phyloP scores from a whole-genome alignment of 2,888 invertebrate species.

The Noctua pronuba region DNA sequence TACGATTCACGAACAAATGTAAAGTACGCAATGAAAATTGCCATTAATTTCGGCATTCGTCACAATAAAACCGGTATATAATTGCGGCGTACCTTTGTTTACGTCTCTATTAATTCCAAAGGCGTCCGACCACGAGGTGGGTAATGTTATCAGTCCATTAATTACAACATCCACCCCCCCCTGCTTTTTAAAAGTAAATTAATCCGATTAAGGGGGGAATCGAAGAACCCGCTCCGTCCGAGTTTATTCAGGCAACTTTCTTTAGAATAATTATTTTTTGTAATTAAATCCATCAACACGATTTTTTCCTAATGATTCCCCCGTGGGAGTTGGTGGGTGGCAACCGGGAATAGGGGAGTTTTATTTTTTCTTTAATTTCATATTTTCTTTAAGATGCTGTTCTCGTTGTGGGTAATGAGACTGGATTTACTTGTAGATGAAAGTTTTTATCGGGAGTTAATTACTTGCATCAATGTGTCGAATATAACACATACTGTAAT shows the following conservation, averaged over 20 bases:
- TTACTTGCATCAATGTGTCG: neutral
- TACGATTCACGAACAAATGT: neutral
- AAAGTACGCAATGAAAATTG: neutral
- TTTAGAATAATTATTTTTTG: conserved; percentile 90
- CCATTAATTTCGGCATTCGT: neutral
- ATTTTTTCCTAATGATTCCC: conserved; percentile 91
- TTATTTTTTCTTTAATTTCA: conserved; percentile 82
- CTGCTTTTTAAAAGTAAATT: conserved; percentile 90
- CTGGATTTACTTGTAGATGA: neutral
- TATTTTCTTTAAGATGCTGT: conserved; percentile 67
- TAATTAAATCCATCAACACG: conserved; percentile 91
- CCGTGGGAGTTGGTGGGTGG: conserved; percentile 81
- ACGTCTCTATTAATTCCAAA: conserved; percentile 75
- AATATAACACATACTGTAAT: neutral
- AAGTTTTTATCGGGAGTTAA: neutral
- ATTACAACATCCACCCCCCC: conserved; percentile 89
- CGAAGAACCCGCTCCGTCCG: conserved; percentile 89
- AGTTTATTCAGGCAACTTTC: conserved; percentile 90
- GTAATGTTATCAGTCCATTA: conserved; percentile 91
- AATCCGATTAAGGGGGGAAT: conserved; percentile 90
- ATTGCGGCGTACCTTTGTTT: conserved; percentile 71
- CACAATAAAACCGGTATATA: conserved; percentile 44
- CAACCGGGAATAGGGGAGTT: conserved; percentile 72
- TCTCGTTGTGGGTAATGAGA: neutral
- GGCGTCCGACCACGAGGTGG: conserved; percentile 87